phyloP scores from a whole-genome alignment of 2,113 vertebrate species.

The Vidua macroura region DNA sequence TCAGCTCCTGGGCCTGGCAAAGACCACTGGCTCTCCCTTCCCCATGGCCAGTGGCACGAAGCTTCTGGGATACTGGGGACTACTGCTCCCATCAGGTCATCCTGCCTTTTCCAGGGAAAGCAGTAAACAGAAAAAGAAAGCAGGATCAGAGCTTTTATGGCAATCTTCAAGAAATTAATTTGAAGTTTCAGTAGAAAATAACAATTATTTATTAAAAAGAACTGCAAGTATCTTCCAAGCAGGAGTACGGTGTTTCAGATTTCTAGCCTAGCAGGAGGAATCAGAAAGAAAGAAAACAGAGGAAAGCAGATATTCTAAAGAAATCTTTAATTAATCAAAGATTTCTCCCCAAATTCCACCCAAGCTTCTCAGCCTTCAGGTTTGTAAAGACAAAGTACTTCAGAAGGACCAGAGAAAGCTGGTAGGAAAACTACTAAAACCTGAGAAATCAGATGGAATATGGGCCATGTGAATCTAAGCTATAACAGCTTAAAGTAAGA shows the following conservation, averaged over 20 bases:
- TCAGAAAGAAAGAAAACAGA: not conserved
- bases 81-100: not conserved
- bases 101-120: not conserved
- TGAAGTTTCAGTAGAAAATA: not conserved
- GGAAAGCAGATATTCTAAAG: not conserved
- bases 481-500: not conserved
- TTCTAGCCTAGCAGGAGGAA: not conserved
- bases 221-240: not conserved
- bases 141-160: not conserved
- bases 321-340: not conserved
- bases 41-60: not conserved
- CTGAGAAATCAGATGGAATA: not conserved
- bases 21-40: not conserved
- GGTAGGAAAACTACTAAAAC: not conserved
- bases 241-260: not conserved
- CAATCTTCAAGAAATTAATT: not conserved
- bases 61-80: fast-evolving
- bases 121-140: not conserved
- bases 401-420: not conserved
- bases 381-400: not conserved
- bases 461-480: not conserved
- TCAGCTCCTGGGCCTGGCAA: not conserved
- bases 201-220: not conserved
- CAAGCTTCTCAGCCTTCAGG: not conserved
- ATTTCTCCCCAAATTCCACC: not conserved